Conservation (phyloP, 2,888 invertebrate genomes). For the Drosophila merina region DNA sequence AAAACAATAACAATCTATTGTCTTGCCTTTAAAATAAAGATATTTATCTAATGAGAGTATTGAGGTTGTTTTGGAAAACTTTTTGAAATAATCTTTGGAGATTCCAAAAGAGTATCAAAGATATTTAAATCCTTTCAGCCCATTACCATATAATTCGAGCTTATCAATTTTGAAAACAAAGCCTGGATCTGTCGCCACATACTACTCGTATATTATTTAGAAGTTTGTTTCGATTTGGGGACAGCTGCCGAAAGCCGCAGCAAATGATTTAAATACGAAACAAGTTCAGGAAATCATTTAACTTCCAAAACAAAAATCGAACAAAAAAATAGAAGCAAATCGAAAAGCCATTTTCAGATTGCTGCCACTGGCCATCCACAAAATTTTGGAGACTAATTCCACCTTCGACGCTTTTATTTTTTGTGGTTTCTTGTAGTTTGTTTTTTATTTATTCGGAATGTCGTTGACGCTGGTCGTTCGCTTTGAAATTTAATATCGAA, state of each 20-base stretch:
- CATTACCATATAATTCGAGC: slow-evolving; percentile 50
- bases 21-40: slow-evolving; percentile 22
- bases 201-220: slow-evolving; percentile 45
- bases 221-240: slow-evolving; percentile 51
- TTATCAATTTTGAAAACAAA: slow-evolving; percentile 42
- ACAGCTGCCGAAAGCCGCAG: slow-evolving; percentile 57
- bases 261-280: slow-evolving; percentile 61
- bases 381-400: slow-evolving; percentile 25
- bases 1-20: slow-evolving; percentile 29
- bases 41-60: background rate
- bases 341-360: slow-evolving; percentile 58
- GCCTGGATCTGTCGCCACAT: slow-evolving; percentile 23
- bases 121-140: slow-evolving; percentile 2
- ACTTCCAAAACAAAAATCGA: background rate
- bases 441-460: slow-evolving; percentile 54
- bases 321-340: slow-evolving; percentile 47
- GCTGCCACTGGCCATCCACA: slow-evolving; percentile 51
- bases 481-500: slow-evolving; percentile 78
- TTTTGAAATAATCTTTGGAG: background rate
- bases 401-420: slow-evolving; percentile 5
- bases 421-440: slow-evolving; percentile 14
- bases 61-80: background rate
- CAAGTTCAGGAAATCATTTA: slow-evolving; percentile 37
- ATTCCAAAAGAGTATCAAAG: background rate
- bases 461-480: slow-evolving; percentile 60